phyloP scores from a whole-genome alignment of 2,797 vertebrate species.

The Megaceryle alcyon region DNA sequence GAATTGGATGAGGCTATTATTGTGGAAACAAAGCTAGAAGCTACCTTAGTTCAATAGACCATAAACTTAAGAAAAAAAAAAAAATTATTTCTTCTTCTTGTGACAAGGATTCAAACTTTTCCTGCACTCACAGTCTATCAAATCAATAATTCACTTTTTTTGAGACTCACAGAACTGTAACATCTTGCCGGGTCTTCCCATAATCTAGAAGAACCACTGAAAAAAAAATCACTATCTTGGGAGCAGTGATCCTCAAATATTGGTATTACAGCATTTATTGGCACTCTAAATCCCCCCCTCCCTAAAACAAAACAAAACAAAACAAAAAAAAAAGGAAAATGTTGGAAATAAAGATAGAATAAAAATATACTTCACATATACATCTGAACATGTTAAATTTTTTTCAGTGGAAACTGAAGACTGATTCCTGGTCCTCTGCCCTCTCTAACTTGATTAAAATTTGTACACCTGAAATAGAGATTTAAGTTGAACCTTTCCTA shows the following conservation, averaged over 20 bases:
- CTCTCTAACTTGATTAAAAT: not conserved
- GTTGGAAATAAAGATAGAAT: not conserved
- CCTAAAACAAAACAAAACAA: not conserved
- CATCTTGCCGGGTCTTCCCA: not conserved
- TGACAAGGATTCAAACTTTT: constrained; percentile 44
- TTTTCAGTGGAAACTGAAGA: not conserved
- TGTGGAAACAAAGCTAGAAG: constrained; percentile 48
- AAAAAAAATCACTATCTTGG: not conserved
- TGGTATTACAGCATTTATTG: not conserved
- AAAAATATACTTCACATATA: not conserved
- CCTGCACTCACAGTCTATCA: constrained; percentile 22
- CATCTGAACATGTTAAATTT: not conserved
- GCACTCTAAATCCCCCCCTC: fast-evolving
- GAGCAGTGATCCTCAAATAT: not conserved
- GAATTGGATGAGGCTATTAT: not conserved
- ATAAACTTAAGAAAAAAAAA: constrained; percentile 59
- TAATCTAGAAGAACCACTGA: not conserved
- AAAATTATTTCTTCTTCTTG: constrained; percentile 47
- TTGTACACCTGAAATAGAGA: not conserved
- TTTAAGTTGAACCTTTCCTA: not conserved
- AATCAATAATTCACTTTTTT: constrained; percentile 60
- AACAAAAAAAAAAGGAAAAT: not conserved
- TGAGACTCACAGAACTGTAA: not conserved
- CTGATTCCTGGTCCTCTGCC: not conserved
- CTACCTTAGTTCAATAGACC: constrained; percentile 22